A percentile compares a stretch with the other conserved stretches of the same genome.
phyloP scores from a whole-genome alignment of 2,113 vertebrate species.

The Pollachius pollachius region DNA sequence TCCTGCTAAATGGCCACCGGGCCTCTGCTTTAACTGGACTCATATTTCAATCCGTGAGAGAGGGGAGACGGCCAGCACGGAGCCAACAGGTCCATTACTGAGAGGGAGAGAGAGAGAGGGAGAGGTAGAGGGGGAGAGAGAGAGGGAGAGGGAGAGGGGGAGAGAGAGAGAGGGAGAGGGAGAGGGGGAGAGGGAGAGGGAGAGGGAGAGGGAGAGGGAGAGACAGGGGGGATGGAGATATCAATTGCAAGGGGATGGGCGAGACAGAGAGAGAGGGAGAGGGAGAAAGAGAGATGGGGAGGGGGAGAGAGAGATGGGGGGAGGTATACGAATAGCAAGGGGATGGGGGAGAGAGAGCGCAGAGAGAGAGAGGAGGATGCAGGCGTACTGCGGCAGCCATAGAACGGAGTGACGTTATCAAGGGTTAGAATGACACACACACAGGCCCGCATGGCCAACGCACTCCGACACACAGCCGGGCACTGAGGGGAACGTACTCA shows the following conservation, averaged over 20 bases:
- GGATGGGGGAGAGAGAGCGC: conserved; percentile 21
- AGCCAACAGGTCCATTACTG: conserved; percentile 71
- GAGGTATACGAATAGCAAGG: neutral
- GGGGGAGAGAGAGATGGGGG: too few relatives aligned
- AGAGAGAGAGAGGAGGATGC: conserved; percentile 29
- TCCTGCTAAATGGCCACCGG: conserved; percentile 61
- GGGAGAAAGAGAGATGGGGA: too few relatives aligned
- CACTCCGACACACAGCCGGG: conserved; percentile 33
- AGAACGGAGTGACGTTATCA: conserved; percentile 65
- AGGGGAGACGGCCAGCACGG: conserved; percentile 35
- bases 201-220: neutral
- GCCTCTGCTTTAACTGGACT: conserved; percentile 47
- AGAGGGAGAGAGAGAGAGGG: conserved; percentile 21
- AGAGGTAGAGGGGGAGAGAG: neutral
- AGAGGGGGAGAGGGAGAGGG: conserved; percentile 1
- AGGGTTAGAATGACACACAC: conserved; percentile 45
- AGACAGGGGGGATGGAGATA: too few relatives aligned
- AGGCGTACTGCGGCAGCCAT: conserved; percentile 70
- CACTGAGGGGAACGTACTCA: conserved; percentile 28
- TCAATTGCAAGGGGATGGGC: too few relatives aligned
- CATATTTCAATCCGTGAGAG: conserved; percentile 64
- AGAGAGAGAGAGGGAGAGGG: conserved; percentile 20
- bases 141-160: conserved; percentile 10
- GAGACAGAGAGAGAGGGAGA: too few relatives aligned
- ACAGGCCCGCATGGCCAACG: conserved; percentile 38